Percentiles rank a stretch among this genome's conserved stretches.
Conservation (phyloP, 2,888 invertebrate genomes). For the Hemaris fuciformis region DNA sequence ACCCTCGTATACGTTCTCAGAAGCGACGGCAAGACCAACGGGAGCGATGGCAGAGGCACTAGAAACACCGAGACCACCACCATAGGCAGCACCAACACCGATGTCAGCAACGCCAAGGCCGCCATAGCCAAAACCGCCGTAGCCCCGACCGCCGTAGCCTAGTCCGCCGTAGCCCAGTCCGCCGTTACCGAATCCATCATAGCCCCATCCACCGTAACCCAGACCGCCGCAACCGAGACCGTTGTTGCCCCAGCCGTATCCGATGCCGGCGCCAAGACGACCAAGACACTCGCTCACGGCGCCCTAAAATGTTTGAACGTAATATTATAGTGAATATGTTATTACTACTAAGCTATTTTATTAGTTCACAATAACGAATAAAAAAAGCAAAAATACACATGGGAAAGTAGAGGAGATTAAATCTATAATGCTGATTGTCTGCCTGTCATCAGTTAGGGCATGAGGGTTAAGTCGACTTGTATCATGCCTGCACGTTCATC, state of each 20-base stretch:
- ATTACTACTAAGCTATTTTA: too few species aligned
- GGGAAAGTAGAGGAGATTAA: too few species aligned
- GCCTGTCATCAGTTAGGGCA: too few species aligned
- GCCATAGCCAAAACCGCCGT: slow-evolving; percentile 4
- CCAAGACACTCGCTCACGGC: not conserved
- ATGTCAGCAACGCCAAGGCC: slow-evolving; percentile 7
- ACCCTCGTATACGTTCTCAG: slow-evolving; percentile 20
- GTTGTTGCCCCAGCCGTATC: not conserved
- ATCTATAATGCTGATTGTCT: too few species aligned
- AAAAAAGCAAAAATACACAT: too few species aligned
- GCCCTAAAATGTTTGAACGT: too few species aligned
- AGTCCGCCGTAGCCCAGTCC: not conserved
- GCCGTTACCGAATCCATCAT: slow-evolving; percentile 12
- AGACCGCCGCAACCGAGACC: not conserved
- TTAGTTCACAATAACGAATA: not conserved
- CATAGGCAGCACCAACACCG: slow-evolving; percentile 28
- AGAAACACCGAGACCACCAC: slow-evolving; percentile 31
- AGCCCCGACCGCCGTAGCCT: slow-evolving; percentile 7
- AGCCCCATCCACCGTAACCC: not conserved
- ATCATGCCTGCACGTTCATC: too few species aligned
- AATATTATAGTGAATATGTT: too few species aligned
- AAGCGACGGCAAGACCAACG: slow-evolving; percentile 29
- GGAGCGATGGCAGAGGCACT: slow-evolving; percentile 37
- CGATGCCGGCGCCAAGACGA: not conserved
- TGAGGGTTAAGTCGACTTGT: too few species aligned